A percentile compares a stretch with the other conserved stretches of the same genome.
Conservation (phyloP, 2,113 vertebrate genomes). For the Misgurnus mizolepis region DNA sequence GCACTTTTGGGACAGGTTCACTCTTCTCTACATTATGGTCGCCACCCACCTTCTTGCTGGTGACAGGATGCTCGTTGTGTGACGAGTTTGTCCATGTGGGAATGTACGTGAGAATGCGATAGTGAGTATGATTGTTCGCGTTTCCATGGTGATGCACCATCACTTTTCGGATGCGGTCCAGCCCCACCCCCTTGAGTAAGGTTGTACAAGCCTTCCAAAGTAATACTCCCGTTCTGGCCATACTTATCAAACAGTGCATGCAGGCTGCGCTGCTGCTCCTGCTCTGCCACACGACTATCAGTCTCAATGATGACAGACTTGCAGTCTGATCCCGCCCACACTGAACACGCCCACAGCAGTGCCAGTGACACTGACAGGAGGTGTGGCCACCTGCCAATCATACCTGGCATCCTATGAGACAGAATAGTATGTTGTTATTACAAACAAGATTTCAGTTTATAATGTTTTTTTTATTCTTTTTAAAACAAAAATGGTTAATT, state of each 20-base stretch:
- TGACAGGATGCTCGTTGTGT: slow-evolving; percentile 50
- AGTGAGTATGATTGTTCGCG: slow-evolving; percentile 61
- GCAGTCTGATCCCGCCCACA: slow-evolving; percentile 42
- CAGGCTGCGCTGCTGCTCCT: slow-evolving; percentile 80
- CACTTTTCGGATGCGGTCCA: slow-evolving; percentile 79
- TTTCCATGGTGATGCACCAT: slow-evolving; percentile 71
- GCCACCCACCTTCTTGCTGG: slow-evolving; percentile 23
- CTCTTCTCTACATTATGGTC: slow-evolving; percentile 38
- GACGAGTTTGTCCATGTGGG: slow-evolving; percentile 50
- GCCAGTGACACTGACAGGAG: neutral
- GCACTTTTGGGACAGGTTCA: slow-evolving; percentile 20
- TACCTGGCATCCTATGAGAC: slow-evolving; percentile 3
- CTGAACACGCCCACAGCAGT: neutral
- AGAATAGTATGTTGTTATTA: neutral
- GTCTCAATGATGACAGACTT: neutral
- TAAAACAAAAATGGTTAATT: no score
- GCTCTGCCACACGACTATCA: slow-evolving; percentile 75
- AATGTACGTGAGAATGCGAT: slow-evolving; percentile 50
- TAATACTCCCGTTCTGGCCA: slow-evolving; percentile 89
- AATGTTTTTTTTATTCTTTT: neutral
- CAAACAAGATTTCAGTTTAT: neutral
- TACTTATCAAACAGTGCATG: slow-evolving; percentile 90
- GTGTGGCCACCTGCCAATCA: slow-evolving; percentile 1
- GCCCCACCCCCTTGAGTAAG: slow-evolving; percentile 84
- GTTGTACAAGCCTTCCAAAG: slow-evolving; percentile 83